These are phyloP conservation scores for Pongo pygmaeus DNA, from an alignment of 2,113 vertebrate species.

Conservation along the genomic window DNA sequence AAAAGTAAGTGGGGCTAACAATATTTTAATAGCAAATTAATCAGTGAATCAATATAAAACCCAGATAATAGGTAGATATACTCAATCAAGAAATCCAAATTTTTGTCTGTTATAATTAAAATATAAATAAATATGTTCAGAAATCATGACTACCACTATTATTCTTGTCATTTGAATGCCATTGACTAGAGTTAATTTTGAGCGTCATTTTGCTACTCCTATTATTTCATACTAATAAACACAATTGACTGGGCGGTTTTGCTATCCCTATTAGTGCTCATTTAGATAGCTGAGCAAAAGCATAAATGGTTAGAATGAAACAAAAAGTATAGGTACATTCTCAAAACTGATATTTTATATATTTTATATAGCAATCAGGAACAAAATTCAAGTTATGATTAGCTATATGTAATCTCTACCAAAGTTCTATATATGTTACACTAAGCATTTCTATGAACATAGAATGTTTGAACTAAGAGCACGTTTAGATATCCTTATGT, in stretches of 20 bases:
- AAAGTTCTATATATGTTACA: neutral
- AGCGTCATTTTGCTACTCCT: neutral
- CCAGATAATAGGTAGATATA: neutral
- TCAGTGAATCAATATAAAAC: neutral
- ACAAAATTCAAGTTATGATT: neutral
- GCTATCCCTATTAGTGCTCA: neutral
- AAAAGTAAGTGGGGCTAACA: neutral
- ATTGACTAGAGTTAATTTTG: neutral
- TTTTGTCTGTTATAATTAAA: neutral
- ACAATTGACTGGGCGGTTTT: neutral
- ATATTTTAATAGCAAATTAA: neutral
- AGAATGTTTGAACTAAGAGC: neutral
- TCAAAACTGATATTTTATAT: neutral
- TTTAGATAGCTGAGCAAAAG: neutral
- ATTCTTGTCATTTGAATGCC: neutral
- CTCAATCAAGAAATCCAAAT: neutral
- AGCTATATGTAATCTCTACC: neutral
- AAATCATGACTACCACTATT: neutral
- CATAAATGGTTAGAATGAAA: neutral
- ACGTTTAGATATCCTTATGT: neutral
- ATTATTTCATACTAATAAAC: neutral
- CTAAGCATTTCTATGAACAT: neutral
- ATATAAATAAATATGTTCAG: neutral
- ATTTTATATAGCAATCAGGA: neutral
- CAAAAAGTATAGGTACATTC: neutral